Conservation (phyloP, 2,888 invertebrate genomes). For the Cremastinae sp. region DNA sequence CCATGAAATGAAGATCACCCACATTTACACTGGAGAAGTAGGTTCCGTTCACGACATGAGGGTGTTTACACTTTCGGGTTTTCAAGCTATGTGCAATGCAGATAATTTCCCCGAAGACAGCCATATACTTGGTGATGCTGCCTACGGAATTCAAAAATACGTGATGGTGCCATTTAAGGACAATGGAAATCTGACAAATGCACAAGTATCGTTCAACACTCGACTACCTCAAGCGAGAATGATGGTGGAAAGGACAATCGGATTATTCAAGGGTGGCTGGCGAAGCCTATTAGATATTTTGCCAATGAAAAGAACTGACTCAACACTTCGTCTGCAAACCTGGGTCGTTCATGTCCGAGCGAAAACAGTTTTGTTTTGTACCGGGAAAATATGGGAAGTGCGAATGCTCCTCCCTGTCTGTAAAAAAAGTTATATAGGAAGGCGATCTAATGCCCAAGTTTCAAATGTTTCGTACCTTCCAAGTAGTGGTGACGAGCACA, state of each 20-base stretch:
- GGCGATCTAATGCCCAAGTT: too few species aligned
- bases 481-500: too few species aligned
- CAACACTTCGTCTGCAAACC: too few species aligned
- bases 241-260: slow-evolving; percentile 24
- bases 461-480: too few species aligned
- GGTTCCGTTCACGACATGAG: slow-evolving; percentile 44
- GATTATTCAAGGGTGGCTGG: slow-evolving; percentile 5
- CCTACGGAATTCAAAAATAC: slow-evolving; percentile 33
- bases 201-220: slow-evolving; percentile 24
- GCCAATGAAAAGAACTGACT: slow-evolving; percentile 21
- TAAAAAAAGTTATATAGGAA: too few species aligned
- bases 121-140: slow-evolving; percentile 41
- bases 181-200: slow-evolving; percentile 39
- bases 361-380: too few species aligned
- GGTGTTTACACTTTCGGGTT: slow-evolving; percentile 35
- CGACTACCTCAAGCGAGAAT: slow-evolving; percentile 13
- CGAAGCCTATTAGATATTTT: slow-evolving; percentile 25
- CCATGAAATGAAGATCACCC: too few species aligned
- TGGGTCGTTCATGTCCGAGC: too few species aligned
- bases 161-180: slow-evolving; percentile 36
- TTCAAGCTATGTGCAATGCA: background rate
- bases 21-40: slow-evolving; percentile 41
- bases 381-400: too few species aligned
- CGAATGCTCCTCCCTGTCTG: too few species aligned
- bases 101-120: slow-evolving; percentile 34